phyloP scores from a whole-genome alignment of 2,113 vertebrate species.

The Tyrannus savana region DNA sequence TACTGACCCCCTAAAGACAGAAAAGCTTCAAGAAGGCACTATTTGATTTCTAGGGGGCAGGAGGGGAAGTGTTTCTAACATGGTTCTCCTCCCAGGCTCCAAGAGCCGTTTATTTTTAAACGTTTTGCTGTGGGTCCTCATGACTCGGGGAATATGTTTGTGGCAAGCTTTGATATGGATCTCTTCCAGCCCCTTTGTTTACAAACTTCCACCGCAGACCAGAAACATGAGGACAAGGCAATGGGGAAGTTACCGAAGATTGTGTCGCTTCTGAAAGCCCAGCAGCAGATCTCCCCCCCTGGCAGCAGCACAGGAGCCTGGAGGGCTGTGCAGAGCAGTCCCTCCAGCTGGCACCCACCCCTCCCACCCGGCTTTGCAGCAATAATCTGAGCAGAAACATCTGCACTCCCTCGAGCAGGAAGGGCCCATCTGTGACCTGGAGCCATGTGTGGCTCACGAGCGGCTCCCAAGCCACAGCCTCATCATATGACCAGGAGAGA shows the following conservation, averaged over 20 bases:
- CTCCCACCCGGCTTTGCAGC: neutral
- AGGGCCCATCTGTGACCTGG: neutral
- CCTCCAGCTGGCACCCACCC: neutral
- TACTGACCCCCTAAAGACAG: neutral
- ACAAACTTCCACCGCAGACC: neutral
- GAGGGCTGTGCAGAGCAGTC: neutral
- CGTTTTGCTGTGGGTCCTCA: neutral
- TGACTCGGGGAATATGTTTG: conserved; percentile 33
- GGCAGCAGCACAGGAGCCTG: neutral
- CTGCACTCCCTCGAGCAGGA: neutral
- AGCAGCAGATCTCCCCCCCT: neutral
- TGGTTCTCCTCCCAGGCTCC: neutral
- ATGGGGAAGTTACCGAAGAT: conserved; percentile 23
- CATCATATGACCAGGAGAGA: neutral
- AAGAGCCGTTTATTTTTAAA: conserved; percentile 21
- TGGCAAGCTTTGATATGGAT: neutral
- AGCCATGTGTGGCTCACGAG: neutral
- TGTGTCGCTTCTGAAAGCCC: neutral
- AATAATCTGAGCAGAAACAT: conserved; percentile 48
- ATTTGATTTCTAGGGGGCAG: neutral
- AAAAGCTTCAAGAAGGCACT: neutral
- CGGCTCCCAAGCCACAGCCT: neutral
- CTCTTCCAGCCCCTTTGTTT: conserved; percentile 36
- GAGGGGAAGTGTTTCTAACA: conserved; percentile 21
- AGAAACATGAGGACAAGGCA: neutral